Percentiles rank a stretch among this genome's conserved stretches.
Conservation (phyloP, 1,140 invertebrate genomes). For the Leguminivora glycinivorella region DNA sequence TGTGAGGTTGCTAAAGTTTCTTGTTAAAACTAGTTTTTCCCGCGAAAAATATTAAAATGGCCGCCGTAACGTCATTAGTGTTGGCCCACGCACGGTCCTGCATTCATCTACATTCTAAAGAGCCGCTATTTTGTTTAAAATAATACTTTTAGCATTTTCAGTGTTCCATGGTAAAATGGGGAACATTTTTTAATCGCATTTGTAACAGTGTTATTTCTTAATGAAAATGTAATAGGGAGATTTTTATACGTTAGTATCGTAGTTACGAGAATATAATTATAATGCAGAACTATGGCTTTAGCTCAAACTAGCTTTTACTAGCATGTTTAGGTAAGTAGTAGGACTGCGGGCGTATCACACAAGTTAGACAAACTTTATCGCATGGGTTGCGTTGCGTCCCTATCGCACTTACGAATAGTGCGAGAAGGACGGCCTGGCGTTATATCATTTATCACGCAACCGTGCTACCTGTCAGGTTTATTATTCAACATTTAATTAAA, state of each 20-base stretch:
- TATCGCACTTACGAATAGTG: no score
- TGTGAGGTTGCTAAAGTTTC: conserved; percentile 1
- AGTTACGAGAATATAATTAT: background rate
- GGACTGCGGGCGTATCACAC: no score
- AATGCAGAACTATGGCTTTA: background rate
- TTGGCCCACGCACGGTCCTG: conserved; percentile 40
- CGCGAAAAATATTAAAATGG: conserved; percentile 38
- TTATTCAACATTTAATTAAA: no score
- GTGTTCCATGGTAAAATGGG: conserved; percentile 1
- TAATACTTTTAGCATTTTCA: conserved; percentile 4
- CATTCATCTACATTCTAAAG: conserved; percentile 46
- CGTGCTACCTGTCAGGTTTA: no score
- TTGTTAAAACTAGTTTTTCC: conserved; percentile 39
- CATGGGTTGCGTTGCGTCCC: no score
- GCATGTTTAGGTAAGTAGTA: no score
- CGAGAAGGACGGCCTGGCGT: no score
- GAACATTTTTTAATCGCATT: background rate
- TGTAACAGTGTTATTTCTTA: background rate
- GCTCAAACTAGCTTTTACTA: no score
- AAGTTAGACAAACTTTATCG: no score
- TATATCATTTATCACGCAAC: no score
- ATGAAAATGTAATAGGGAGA: background rate
- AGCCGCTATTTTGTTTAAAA: conserved; percentile 28
- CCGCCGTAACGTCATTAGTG: conserved; percentile 37
- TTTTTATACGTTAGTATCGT: background rate